phyloP scores from a whole-genome alignment of 2,113 vertebrate genomes.

The Todiramphus chloris region DNA sequence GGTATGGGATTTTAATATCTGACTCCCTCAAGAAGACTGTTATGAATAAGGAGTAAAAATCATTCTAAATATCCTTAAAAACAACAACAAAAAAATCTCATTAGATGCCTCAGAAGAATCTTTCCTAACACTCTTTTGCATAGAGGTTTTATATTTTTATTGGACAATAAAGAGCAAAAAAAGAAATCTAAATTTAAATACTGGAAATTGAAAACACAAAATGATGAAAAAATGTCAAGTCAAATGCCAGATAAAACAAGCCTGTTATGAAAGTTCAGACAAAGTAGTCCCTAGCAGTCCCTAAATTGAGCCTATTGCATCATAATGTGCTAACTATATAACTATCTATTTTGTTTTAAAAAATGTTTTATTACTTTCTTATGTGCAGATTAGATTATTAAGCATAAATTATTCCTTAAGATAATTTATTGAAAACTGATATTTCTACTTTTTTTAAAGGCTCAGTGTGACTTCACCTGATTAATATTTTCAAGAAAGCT shows the following conservation, averaged over 20 bases:
- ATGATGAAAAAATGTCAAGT: not conserved
- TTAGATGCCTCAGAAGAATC: not conserved
- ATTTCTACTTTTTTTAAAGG: not conserved
- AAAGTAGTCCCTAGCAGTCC: not conserved
- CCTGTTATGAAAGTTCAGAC: not conserved
- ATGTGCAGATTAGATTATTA: not conserved
- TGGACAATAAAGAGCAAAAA: not conserved
- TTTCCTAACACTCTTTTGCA: not conserved
- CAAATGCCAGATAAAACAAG: not conserved
- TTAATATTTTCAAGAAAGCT: not conserved
- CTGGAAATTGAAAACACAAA: not conserved
- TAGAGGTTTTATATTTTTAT: not conserved
- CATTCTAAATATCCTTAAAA: not conserved
- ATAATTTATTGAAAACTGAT: not conserved
- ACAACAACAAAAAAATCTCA: not conserved
- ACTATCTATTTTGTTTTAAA: not conserved
- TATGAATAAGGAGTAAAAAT: not conserved
- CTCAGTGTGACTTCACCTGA: not conserved
- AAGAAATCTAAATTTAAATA: not conserved
- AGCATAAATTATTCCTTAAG: not conserved
- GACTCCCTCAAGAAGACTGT: not conserved
- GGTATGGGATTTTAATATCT: not conserved
- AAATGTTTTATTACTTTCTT: not conserved
- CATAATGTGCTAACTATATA: not conserved
- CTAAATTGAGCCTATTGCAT: not conserved